Evolutionary conservation across 2,888 invertebrate species (phyloP), one percentile per base, ranked within the genome.

Genomic region (Lymantria monacha): DNA sequence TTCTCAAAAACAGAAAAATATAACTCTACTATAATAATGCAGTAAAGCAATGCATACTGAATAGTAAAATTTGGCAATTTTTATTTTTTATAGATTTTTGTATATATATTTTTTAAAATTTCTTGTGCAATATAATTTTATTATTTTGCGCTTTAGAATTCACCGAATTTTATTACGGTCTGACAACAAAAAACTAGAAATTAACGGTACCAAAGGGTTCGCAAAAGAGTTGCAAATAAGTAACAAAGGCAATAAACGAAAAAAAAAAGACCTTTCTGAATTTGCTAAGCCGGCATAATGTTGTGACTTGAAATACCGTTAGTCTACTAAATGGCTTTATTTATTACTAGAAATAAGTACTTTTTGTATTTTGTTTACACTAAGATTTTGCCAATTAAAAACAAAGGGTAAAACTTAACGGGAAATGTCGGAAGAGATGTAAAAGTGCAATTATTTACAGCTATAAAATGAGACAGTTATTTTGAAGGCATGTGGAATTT

Each of bases 221-320:
- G 72, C 74, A 78, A 82, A 82, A 79, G 81, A 81, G 81, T 81
- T 83, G 80, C 80, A 72, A 81, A 79, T 72, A 74, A 49, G 33
- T 43, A 44, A 65, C 33, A 58, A 74, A 76, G 79, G 82, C 76
- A 83, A 82, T 68, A 60, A 75, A 80, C 41, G 13, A 12, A 38
- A 62, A 68, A 67, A 68, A 65, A 64, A 61, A 52, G 55, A 47
- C 64, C 65, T 68, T 70, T 73, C 59, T 47, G 58, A 58, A 70
- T 67, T 58, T 66, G 70, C 72, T 69, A 72, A 67, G 59, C 59
- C 58, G 48, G 22, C 22, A 70, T 70, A 68, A 68, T 70, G 66
- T 70, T 65, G 48, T 61, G 55, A 66, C 63, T 62, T 38, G 44
- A 68, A 68, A 68, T 44, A 74, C 80, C 76, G 79, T 83, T 80